Evolutionary conservation across 2,888 invertebrate genomes (phyloP).

Genomic region (Chironomus riparius): DNA sequence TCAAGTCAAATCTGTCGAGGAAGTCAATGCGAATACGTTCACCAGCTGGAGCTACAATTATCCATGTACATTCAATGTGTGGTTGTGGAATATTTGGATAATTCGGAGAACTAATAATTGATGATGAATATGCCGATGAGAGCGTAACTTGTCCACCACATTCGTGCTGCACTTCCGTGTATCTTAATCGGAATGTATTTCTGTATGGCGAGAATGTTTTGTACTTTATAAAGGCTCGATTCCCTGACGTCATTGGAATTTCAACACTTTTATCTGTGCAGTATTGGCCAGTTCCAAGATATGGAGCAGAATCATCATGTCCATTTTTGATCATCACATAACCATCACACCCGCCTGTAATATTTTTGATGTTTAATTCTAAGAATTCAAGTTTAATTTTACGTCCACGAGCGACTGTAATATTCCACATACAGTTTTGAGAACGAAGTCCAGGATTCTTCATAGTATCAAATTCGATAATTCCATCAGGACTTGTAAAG

Average conservation of each 20-base stretch:
- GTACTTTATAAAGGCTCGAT: conserved; percentile 49
- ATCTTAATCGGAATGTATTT: conserved; percentile 45
- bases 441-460: conserved; percentile 4
- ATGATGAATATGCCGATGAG: conserved; percentile 42
- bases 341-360: conserved; percentile 39
- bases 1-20: conserved; percentile 61
- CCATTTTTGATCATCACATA: conserved; percentile 58
- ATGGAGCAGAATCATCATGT: conserved; percentile 56
- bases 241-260: conserved; percentile 53
- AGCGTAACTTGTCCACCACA: conserved; percentile 64
- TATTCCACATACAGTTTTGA: conserved; percentile 58
- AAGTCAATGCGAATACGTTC: conserved; percentile 70
- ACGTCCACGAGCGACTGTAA: conserved; percentile 63
- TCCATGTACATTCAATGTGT: conserved; percentile 76
- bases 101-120: conserved; percentile 63
- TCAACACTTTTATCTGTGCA: conserved; percentile 49
- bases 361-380: conserved; percentile 50
- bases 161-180: conserved; percentile 52
- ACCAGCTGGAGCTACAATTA: conserved; percentile 61
- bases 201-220: conserved; percentile 35
- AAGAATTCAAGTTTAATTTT: conserved; percentile 53
- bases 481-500: conserved; percentile 49
- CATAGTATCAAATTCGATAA: conserved; percentile 37
- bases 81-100: conserved; percentile 73
- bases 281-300: conserved; percentile 63